These are phyloP conservation scores for Perca fluviatilis DNA, from an alignment of 2,113 vertebrate genomes.

Conservation along the genomic window DNA sequence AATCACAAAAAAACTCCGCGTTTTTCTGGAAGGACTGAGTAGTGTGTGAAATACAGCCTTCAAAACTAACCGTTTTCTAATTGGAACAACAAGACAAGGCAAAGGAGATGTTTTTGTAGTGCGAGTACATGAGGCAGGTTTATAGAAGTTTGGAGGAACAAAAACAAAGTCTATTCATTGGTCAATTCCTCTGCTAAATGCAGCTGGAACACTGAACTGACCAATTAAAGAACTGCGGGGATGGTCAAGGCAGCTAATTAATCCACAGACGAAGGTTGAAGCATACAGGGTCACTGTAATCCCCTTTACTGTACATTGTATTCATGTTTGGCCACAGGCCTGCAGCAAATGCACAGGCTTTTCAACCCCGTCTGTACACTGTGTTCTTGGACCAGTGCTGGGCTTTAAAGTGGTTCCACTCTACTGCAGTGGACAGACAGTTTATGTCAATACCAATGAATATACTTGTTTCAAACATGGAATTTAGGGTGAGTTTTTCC, in stretches of 20 bases:
- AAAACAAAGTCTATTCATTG: neutral
- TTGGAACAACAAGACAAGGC: neutral
- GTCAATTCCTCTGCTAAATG: neutral
- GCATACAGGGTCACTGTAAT: slow-evolving; percentile 34
- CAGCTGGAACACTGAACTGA: slow-evolving; percentile 30
- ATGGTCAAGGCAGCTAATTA: slow-evolving; percentile 33
- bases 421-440: slow-evolving; percentile 4
- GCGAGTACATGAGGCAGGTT: neutral
- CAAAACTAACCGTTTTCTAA: neutral
- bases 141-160: neutral
- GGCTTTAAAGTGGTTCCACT: neutral
- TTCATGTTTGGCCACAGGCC: slow-evolving; percentile 28
- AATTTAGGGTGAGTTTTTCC: neutral
- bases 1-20: no score
- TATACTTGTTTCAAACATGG: neutral
- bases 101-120: neutral
- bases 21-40: no score
- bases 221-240: slow-evolving; percentile 41
- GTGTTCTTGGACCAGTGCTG: slow-evolving; percentile 13
- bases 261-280: slow-evolving; percentile 42
- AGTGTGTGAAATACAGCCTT: slow-evolving; percentile 11
- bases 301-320: slow-evolving; percentile 16
- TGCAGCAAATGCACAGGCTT: slow-evolving; percentile 14
- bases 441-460: slow-evolving; percentile 6
- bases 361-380: slow-evolving; percentile 8